A percentile compares a stretch with the other conserved stretches of the same genome.
Conservation (phyloP, 1,140 invertebrate species). For the Monochamus saltuarius region DNA sequence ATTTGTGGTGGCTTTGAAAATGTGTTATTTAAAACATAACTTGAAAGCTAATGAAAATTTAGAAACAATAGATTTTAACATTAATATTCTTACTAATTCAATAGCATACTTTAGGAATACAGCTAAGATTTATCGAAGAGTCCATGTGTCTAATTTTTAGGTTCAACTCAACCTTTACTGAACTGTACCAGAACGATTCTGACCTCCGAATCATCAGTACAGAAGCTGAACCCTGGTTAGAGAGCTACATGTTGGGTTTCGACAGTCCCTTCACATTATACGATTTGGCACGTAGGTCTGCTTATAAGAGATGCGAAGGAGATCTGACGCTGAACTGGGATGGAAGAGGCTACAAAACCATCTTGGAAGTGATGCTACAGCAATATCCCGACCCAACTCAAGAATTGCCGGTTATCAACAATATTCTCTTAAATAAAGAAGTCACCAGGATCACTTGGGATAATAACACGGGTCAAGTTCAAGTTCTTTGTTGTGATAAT, state of each 20-base stretch:
- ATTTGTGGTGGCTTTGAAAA: too few relatives aligned
- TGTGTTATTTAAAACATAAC: too few relatives aligned
- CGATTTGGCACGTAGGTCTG: slow-evolving; percentile 12
- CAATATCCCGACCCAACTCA: slow-evolving; percentile 27
- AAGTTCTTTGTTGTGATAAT: slow-evolving; percentile 55
- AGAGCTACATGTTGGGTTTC: slow-evolving; percentile 11
- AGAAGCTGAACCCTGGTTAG: slow-evolving; percentile 22
- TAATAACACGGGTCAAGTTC: slow-evolving; percentile 13
- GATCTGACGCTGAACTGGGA: slow-evolving; percentile 33
- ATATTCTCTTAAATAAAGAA: slow-evolving; percentile 32
- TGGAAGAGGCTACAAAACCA: slow-evolving; percentile 35
- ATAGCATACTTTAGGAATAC: too few relatives aligned
- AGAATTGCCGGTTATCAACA: slow-evolving; percentile 26
- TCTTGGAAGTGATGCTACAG: slow-evolving; percentile 35
- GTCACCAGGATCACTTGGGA: slow-evolving; percentile 31
- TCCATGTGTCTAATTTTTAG: neutral
- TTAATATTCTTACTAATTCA: too few relatives aligned
- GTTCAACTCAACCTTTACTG: neutral
- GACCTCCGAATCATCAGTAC: slow-evolving; percentile 38
- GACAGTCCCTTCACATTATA: slow-evolving; percentile 22
- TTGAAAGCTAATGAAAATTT: too few relatives aligned
- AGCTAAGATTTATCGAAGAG: neutral
- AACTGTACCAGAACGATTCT: neutral
- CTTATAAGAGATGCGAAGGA: slow-evolving; percentile 28
- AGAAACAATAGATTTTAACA: too few relatives aligned